These are phyloP conservation scores for Porites australiensis DNA, from an alignment of 64 coral and sea anemone genomes.

Conservation along the genomic window DNA sequence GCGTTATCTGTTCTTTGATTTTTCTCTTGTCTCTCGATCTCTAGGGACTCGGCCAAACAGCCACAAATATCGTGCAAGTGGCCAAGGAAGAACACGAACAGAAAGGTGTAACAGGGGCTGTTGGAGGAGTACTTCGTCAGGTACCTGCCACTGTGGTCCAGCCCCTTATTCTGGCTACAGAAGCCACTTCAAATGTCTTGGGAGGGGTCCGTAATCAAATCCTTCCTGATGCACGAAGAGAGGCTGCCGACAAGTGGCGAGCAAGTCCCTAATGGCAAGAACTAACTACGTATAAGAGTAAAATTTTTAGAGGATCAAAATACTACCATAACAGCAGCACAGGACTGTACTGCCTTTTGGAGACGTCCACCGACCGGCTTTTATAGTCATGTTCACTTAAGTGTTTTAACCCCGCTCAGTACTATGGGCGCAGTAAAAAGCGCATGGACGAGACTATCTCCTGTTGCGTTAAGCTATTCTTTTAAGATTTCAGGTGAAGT, in stretches of 20 bases:
- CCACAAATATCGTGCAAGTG: conserved; percentile 92
- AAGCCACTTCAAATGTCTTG: conserved; percentile 96
- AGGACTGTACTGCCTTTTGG: no score
- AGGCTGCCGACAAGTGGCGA: conserved; percentile 95
- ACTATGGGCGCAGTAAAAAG: no score
- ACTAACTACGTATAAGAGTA: no score
- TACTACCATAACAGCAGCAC: no score
- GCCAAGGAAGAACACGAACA: conserved; percentile 97
- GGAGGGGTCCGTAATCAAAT: conserved; percentile 98
- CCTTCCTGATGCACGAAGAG: conserved; percentile 89
- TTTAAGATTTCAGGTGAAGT: no score
- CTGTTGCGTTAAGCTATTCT: no score
- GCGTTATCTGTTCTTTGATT: not conserved
- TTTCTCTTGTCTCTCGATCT: not conserved
- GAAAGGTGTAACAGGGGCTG: conserved; percentile 94
- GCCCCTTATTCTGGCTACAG: conserved; percentile 95
- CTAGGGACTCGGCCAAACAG: conserved; percentile 91
- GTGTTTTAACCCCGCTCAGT: no score
- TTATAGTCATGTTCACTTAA: no score
- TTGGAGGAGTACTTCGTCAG: conserved; percentile 94
- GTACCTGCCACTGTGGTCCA: conserved; percentile 96
- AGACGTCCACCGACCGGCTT: no score
- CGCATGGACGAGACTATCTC: no score
- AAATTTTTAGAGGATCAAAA: no score
- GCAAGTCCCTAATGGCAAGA: not conserved